Base-by-base conservation (phyloP, 2,113 vertebrate genomes). In the Pholis gunnellus region DNA sequence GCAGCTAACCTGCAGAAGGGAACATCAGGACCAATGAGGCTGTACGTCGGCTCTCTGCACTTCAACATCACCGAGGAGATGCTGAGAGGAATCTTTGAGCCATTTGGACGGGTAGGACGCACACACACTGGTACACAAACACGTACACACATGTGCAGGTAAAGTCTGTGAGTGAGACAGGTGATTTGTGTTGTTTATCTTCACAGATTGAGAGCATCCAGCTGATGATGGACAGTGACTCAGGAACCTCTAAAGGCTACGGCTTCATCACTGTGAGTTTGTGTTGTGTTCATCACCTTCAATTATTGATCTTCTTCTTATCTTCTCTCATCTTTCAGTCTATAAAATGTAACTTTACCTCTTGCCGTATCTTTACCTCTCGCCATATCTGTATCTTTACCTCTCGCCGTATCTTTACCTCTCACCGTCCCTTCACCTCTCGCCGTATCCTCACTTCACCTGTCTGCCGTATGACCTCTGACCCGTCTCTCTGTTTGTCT, bases 41-140 rank as follows among this genome's bases (percentile, higher is more conserved):
- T 99, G 17, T 99, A 99, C 82, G 95, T 99, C 15, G 98, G 98
- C 46, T 99, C 98, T 0, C 93, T 99, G 82, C 98, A 99, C 87
- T 99, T 99, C 89, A 99, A 99, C 88, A 99, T 99, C 93, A 99
- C 98, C 0, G 98, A 99, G 91, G 98, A 99, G 86, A 99, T 99
- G 98, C 96, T 99, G 82, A 94, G 97, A 67, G 98, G 97, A 18
- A 99, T 99, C 86, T 99, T 99, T 87, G 98, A 99, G 75, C 98
- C 98, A 0, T 99, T 99, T 91, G 98, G 98, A 87, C 95, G 97
- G 94, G 98, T 99, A 38, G 78, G 78, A 88, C 10, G 27, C 44
- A 36, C 64, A 63, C 54, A 48, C 29, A 20, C 40, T 2, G 2
- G 22, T 40, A 60, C 36, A 25, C 52, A 71, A 22, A 42, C 68